Conservation (phyloP, 2,113 vertebrate genomes). For the Semnopithecus entellus region DNA sequence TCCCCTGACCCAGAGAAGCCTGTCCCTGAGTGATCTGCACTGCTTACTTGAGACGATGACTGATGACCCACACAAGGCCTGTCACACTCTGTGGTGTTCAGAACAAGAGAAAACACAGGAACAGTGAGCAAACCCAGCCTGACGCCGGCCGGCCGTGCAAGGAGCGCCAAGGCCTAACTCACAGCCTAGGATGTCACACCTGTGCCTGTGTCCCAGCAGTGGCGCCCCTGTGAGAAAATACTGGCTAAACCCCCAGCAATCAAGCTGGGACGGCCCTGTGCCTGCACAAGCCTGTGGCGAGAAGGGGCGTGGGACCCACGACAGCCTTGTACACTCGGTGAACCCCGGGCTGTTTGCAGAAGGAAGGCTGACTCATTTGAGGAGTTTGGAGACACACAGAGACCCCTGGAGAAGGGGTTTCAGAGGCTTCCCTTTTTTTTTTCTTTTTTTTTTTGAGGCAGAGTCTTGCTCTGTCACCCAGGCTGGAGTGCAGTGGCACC, state of each 20-base stretch:
- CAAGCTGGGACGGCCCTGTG: conserved; percentile 62
- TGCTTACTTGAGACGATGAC: conserved; percentile 57
- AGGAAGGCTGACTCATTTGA: not conserved
- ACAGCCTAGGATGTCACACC: conserved; percentile 76
- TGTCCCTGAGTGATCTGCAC: not conserved
- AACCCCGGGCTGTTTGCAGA: not conserved
- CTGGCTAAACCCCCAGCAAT: conserved; percentile 46
- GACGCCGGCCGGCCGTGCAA: not conserved
- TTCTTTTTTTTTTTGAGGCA: not conserved
- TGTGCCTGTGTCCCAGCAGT: conserved; percentile 75
- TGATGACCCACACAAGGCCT: not conserved
- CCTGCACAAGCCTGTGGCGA: conserved; percentile 55
- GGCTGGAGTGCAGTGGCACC: too few species aligned
- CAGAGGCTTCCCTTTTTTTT: not conserved
- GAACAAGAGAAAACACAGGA: not conserved
- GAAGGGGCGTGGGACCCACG: conserved; percentile 24
- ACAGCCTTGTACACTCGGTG: not conserved
- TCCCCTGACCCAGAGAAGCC: not conserved
- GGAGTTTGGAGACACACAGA: not conserved
- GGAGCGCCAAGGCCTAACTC: conserved; percentile 70
- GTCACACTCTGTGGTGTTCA: not conserved
- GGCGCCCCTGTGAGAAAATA: conserved; percentile 75
- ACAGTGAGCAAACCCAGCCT: not conserved
- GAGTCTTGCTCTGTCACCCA: too few species aligned
- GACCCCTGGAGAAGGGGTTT: not conserved